Evolutionary conservation across 2,113 vertebrate genomes (phyloP).

Genomic region (Carassius gibelio): DNA sequence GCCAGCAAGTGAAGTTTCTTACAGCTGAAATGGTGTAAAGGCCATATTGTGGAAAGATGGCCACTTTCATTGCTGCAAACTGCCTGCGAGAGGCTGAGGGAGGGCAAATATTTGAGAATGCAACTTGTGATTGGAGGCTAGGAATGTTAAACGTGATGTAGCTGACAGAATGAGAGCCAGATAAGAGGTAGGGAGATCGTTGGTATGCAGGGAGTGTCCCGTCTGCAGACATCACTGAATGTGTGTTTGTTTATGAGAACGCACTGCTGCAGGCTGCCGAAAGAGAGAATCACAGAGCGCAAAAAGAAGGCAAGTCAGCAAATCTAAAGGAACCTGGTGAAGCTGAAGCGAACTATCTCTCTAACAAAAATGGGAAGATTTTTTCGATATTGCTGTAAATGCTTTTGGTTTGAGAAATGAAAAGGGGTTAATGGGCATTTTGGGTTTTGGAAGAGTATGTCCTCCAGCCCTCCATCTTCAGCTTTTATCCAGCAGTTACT

Average conservation of each 20-base stretch:
- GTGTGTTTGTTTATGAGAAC: slow-evolving; percentile 40
- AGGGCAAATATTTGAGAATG: neutral
- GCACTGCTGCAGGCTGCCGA: slow-evolving; percentile 21
- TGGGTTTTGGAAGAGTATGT: neutral
- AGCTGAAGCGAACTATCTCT: slow-evolving; percentile 12
- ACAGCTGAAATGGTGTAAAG: slow-evolving; percentile 34
- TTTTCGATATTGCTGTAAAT: slow-evolving; percentile 24
- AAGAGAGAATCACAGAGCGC: slow-evolving; percentile 28
- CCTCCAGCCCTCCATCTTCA: slow-evolving; percentile 27
- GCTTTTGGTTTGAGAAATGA: slow-evolving; percentile 33
- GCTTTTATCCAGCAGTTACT: slow-evolving; percentile 42
- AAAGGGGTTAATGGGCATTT: slow-evolving; percentile 21
- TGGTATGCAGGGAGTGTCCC: slow-evolving; percentile 43
- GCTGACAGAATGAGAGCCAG: slow-evolving; percentile 29
- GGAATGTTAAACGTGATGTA: slow-evolving; percentile 30
- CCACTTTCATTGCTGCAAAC: slow-evolving; percentile 4
- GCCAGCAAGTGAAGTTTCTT: slow-evolving; percentile 32
- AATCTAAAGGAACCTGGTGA: slow-evolving; percentile 22
- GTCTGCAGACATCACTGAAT: slow-evolving; percentile 50
- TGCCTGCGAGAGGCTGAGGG: neutral
- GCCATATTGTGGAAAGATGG: slow-evolving; percentile 20
- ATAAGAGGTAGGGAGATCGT: slow-evolving; percentile 33
- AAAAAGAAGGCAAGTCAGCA: slow-evolving; percentile 18
- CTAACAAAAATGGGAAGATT: neutral
- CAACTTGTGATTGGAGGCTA: slow-evolving; percentile 23